A percentile compares a stretch with the other conserved stretches of the same genome.
Conservation (phyloP, 2,888 invertebrate genomes). For the Oscheius sp. region DNA sequence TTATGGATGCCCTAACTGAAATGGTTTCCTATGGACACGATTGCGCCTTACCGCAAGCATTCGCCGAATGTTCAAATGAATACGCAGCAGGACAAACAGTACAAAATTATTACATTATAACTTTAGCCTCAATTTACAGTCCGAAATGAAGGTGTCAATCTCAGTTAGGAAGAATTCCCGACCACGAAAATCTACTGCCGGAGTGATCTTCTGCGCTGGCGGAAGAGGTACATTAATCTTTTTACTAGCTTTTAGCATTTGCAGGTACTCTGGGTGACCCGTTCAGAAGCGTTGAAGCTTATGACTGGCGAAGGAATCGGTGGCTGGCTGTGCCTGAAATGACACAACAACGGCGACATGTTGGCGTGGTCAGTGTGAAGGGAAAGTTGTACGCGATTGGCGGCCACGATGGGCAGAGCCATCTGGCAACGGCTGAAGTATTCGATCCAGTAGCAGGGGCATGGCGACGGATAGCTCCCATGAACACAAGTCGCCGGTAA, state of each 20-base stretch:
- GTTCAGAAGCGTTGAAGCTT: slow-evolving; percentile 75
- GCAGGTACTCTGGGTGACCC: slow-evolving; percentile 75
- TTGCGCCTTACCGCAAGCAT: slow-evolving; percentile 35
- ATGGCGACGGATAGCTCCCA: slow-evolving; percentile 49
- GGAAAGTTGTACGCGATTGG: slow-evolving; percentile 76
- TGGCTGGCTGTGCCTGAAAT: slow-evolving; percentile 76
- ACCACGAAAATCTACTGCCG: slow-evolving; percentile 75
- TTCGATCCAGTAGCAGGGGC: slow-evolving; percentile 41
- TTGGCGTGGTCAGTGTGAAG: slow-evolving; percentile 75
- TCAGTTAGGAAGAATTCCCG: slow-evolving; percentile 40
- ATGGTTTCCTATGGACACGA: slow-evolving; percentile 31
- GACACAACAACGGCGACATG: slow-evolving; percentile 75
- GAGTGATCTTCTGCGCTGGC: slow-evolving; percentile 77
- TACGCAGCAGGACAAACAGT: slow-evolving; percentile 61
- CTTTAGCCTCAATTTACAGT: slow-evolving; percentile 13
- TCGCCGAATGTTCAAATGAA: slow-evolving; percentile 6
- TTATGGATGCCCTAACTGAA: slow-evolving; percentile 74
- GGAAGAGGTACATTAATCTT: slow-evolving; percentile 73
- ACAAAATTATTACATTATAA: neutral
- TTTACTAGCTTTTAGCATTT: neutral
- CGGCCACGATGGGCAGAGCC: slow-evolving; percentile 77
- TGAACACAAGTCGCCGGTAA: slow-evolving; percentile 64
- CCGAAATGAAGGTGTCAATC: too few species aligned
- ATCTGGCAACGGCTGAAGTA: slow-evolving; percentile 75
- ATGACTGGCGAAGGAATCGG: slow-evolving; percentile 74